Base-by-base conservation (phyloP, 2,113 vertebrate species). In the Noturus placidus region DNA sequence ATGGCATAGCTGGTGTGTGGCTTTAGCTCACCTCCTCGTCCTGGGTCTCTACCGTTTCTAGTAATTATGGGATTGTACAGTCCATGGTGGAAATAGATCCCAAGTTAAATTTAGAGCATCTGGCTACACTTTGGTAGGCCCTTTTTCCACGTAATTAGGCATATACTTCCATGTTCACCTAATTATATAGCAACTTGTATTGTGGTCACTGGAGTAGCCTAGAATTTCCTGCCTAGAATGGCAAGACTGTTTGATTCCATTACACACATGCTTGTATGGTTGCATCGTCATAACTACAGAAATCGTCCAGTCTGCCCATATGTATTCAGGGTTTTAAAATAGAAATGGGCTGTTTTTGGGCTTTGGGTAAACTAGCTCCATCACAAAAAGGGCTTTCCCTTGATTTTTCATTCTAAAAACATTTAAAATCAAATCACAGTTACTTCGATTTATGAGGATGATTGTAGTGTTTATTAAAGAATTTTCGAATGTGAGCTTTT, bases 191-290 rank as follows among this genome's bases (percentile, higher is more conserved):
- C 88, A 70, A 87, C 90, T 92, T 87, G 91, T 93, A 92, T 92
- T 94, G 93, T 56, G 95, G 95, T 93, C 86, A 87, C 61, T 81
- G 88, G 92, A 95, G 93, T 92, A 93, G 84, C 92, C 91, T 92
- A 89, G 90, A 91, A 92, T 94, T 95, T 95, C 94, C 93, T 96
- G 92, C 90, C 88, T 92, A 93, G 95, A 93, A 95, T 92, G 94
- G 95, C 94, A 95, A 89, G 59, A 78, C 88, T 82, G 90, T 94
- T 94, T 92, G 89, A 92, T 89, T 92, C 87, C 86, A 90, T 81
- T 87, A 86, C 61, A 90, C 85, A 67, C 33, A 80, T 83, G 76
- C 86, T 65, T 86, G 87, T 35, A 87, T 27, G 70, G 69, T 63
- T 79, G 76, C 57, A 77, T 87, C 72, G 79, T 83, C 63, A 86